Conservation (phyloP, 2,797 vertebrate species). For the Miichthys miiuy region DNA sequence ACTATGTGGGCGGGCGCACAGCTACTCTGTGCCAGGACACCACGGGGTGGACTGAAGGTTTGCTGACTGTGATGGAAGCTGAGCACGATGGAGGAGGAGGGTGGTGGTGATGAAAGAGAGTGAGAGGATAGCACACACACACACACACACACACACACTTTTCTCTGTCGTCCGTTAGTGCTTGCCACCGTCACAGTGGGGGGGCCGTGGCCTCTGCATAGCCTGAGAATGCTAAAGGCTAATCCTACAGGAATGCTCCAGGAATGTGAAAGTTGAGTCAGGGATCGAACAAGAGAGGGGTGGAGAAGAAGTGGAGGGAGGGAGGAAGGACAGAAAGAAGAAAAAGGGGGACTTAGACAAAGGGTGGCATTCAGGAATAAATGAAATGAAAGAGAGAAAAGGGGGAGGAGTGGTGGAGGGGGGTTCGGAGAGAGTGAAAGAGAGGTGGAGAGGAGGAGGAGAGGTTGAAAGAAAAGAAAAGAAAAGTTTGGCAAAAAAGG, state of each 20-base stretch:
- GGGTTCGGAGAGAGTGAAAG: conserved; percentile 51
- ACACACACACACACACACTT: conserved; percentile 44
- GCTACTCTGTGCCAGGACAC: conserved; percentile 36
- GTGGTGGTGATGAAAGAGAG: conserved; percentile 69
- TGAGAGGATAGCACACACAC: conserved; percentile 55
- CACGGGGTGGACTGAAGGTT: conserved; percentile 16
- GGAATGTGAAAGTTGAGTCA: conserved; percentile 86
- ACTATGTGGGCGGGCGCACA: neutral
- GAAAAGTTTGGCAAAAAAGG: conserved; percentile 42
- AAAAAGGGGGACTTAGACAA: conserved; percentile 51
- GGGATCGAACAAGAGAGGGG: conserved; percentile 82
- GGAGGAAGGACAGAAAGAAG: conserved; percentile 24
- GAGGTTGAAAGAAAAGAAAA: conserved; percentile 66
- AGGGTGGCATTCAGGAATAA: conserved; percentile 72
- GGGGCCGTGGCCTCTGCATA: conserved; percentile 77
- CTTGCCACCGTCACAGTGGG: conserved; percentile 80
- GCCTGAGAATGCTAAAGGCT: conserved; percentile 82
- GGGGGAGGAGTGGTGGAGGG: conserved; percentile 29
- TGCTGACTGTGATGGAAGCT: conserved; percentile 65
- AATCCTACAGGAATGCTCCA: conserved; percentile 84
- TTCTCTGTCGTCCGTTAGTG: conserved; percentile 75
- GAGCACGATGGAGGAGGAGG: conserved; percentile 47
- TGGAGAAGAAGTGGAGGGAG: conserved; percentile 52
- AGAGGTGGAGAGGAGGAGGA: conserved; percentile 65
- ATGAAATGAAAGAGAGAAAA: conserved; percentile 73